phyloP scores from a whole-genome alignment of 2,888 invertebrate genomes.

The Cordylochernes scorpioides region DNA sequence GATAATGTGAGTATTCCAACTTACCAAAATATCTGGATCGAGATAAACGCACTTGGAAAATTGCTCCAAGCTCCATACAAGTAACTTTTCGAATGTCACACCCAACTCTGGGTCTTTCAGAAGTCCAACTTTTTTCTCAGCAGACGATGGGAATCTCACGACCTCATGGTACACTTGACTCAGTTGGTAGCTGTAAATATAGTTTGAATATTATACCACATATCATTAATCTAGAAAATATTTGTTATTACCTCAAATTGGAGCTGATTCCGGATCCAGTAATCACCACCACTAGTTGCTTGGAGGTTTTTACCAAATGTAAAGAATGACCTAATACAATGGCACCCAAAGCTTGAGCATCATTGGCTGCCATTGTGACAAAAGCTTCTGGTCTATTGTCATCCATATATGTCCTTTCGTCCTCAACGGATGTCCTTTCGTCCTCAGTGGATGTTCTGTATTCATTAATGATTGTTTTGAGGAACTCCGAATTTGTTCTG shows the following conservation, averaged over 20 bases:
- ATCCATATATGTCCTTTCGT: too few relatives aligned
- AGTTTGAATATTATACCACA: too few relatives aligned
- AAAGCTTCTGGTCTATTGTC: too few relatives aligned
- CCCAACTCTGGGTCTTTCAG: slow-evolving; percentile 83
- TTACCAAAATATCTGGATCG: slow-evolving; percentile 76
- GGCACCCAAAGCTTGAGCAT: slow-evolving; percentile 9
- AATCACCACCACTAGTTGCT: slow-evolving; percentile 8
- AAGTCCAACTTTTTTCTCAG: slow-evolving; percentile 62
- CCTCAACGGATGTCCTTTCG: too few relatives aligned
- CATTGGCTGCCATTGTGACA: slow-evolving; percentile 10
- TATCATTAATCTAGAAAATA: too few relatives aligned
- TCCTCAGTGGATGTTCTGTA: too few relatives aligned
- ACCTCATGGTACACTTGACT: too few relatives aligned
- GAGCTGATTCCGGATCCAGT: slow-evolving; percentile 9
- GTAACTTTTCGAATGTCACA: slow-evolving; percentile 91
- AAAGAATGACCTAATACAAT: slow-evolving; percentile 8
- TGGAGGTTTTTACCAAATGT: slow-evolving; percentile 5
- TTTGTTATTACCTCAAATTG: slow-evolving; percentile 7
- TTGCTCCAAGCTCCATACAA: slow-evolving; percentile 89
- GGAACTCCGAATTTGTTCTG: too few relatives aligned
- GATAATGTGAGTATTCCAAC: slow-evolving; percentile 1
- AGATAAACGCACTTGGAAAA: slow-evolving; percentile 91
- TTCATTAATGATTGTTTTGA: too few relatives aligned
- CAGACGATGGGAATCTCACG: too few relatives aligned
- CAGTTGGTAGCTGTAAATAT: too few relatives aligned